phyloP scores from a whole-genome alignment of 2,888 invertebrate genomes.

The Nomada ruficornis region DNA sequence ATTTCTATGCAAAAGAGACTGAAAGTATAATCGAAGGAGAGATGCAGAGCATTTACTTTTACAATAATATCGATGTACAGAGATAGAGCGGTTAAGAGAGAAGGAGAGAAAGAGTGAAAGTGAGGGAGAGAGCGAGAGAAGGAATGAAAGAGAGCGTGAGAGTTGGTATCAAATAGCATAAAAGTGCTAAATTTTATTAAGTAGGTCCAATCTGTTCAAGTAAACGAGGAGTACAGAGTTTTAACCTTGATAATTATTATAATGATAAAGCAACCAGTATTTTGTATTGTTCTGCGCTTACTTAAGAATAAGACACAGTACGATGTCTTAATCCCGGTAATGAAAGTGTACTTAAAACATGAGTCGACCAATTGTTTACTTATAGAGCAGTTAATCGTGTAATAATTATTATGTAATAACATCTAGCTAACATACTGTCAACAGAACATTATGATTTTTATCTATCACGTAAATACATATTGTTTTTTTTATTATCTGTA shows the following conservation, averaged over 20 bases:
- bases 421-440: slow-evolving; percentile 61
- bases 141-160: slow-evolving; percentile 21
- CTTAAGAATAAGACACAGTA: slow-evolving; percentile 80
- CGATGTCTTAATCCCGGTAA: slow-evolving; percentile 79
- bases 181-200: slow-evolving; percentile 66
- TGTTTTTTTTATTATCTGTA: slow-evolving; percentile 65
- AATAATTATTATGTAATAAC: slow-evolving; percentile 67
- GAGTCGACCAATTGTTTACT: slow-evolving; percentile 76
- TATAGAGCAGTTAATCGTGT: slow-evolving; percentile 72
- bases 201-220: slow-evolving; percentile 50
- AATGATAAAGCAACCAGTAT: slow-evolving; percentile 81
- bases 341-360: slow-evolving; percentile 83
- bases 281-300: slow-evolving; percentile 81
- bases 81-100: slow-evolving; percentile 40
- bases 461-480: slow-evolving; percentile 62
- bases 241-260: slow-evolving; percentile 74
- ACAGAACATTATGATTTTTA: slow-evolving; percentile 59
- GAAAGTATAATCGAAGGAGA: slow-evolving; percentile 75
- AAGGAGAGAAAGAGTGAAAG: slow-evolving; percentile 31
- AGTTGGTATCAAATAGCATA: slow-evolving; percentile 64
- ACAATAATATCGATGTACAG: slow-evolving; percentile 69
- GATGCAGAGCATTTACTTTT: slow-evolving; percentile 73
- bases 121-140: background rate
- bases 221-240: slow-evolving; percentile 44
- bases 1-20: slow-evolving; percentile 80